These are phyloP conservation scores for Salmo trutta DNA, from an alignment of 2,797 vertebrate species.

Conservation along the genomic window DNA sequence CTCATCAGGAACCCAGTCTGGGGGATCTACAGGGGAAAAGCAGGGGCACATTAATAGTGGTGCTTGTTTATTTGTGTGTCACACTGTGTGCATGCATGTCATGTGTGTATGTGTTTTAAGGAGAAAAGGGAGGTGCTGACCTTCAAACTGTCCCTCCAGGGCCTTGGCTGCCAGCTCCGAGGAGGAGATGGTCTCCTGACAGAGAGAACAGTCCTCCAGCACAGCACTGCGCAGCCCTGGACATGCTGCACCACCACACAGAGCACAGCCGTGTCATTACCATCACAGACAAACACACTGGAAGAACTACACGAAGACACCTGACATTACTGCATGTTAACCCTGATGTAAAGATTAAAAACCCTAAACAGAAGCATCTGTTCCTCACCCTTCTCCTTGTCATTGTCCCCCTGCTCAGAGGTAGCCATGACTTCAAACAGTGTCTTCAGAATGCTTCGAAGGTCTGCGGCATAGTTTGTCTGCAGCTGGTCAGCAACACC, in stretches of 20 bases:
- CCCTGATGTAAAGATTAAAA: background rate
- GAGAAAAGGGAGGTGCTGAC: slow-evolving; percentile 39
- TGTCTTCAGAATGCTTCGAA: slow-evolving; percentile 95
- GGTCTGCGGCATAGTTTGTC: slow-evolving; percentile 96
- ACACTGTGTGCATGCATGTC: background rate
- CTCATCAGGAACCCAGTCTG: slow-evolving; percentile 98
- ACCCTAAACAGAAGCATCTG: background rate
- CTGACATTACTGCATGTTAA: too few species aligned
- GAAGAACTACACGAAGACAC: background rate
- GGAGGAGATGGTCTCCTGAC: slow-evolving; percentile 92
- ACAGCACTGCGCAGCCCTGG: slow-evolving; percentile 84
- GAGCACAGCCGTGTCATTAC: background rate
- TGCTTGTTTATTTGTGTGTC: background rate
- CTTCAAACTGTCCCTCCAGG: slow-evolving; percentile 92
- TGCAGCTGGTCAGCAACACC: slow-evolving; percentile 98
- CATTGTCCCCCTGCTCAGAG: slow-evolving; percentile 84
- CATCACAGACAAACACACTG: background rate
- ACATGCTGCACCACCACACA: slow-evolving; percentile 66
- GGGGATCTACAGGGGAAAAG: slow-evolving; percentile 81
- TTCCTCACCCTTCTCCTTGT: slow-evolving; percentile 84
- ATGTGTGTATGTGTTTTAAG: slow-evolving; percentile 4
- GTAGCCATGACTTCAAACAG: slow-evolving; percentile 98
- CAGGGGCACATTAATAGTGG: slow-evolving; percentile 11
- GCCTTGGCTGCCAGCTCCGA: slow-evolving; percentile 93
- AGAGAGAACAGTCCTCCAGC: slow-evolving; percentile 93